phyloP scores from a whole-genome alignment of 2,113 vertebrate species.

The Glaucomys volans region DNA sequence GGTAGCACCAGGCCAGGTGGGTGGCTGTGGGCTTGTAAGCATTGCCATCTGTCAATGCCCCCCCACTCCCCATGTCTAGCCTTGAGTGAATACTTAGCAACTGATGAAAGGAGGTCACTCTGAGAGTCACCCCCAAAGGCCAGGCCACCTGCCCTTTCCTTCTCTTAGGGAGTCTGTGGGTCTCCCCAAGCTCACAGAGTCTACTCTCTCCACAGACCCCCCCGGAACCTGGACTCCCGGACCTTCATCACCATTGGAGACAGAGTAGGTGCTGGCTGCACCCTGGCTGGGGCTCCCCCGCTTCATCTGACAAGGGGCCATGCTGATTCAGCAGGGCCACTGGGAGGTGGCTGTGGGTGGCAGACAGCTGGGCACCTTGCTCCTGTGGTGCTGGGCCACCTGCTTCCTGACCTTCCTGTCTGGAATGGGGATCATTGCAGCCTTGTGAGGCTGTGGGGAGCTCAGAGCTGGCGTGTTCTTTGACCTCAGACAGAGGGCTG shows the following conservation, averaged over 20 bases:
- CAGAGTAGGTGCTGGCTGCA: conserved; percentile 80
- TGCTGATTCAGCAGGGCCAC: background rate
- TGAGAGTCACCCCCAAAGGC: background rate
- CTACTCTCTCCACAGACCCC: conserved; percentile 82
- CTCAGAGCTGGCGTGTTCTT: background rate
- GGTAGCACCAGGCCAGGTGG: too few species aligned
- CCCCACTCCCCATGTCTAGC: background rate
- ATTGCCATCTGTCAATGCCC: too few species aligned
- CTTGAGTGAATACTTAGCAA: background rate
- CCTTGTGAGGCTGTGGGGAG: background rate
- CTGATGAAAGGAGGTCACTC: background rate
- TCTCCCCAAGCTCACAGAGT: background rate
- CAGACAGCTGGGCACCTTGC: background rate
- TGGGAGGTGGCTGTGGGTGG: background rate
- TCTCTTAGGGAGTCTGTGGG: background rate
- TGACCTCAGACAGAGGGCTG: background rate
- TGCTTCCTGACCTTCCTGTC: background rate
- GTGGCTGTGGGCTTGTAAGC: too few species aligned
- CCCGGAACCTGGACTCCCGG: conserved; percentile 90
- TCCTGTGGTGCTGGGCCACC: background rate
- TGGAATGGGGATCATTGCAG: background rate
- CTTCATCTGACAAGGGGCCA: too few species aligned
- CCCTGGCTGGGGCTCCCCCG: too few species aligned
- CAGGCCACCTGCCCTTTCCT: background rate
- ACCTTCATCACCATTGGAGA: conserved; percentile 91